phyloP scores from a whole-genome alignment of 2,113 vertebrate species.

The Rhinichthys klamathensis region DNA sequence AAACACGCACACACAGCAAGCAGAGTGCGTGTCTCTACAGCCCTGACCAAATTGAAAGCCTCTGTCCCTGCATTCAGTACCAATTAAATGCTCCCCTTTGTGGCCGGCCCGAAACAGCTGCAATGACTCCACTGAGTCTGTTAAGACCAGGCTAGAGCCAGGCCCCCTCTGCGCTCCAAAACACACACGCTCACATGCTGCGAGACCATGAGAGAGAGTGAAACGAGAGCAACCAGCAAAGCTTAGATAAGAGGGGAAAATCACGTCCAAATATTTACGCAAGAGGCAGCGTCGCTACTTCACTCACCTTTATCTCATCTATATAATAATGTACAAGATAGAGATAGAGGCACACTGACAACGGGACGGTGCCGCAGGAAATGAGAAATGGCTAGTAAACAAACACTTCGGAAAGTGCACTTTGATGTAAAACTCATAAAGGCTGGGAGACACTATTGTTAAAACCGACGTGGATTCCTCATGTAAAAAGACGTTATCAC shows the following conservation, averaged over 20 bases:
- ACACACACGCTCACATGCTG: conserved; percentile 45
- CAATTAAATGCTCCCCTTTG: conserved; percentile 80
- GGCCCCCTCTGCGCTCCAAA: conserved; percentile 53
- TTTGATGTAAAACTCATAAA: conserved; percentile 66
- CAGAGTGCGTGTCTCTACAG: conserved; percentile 58
- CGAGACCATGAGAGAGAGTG: conserved; percentile 14
- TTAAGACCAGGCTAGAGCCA: conserved; percentile 63
- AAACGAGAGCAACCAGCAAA: conserved; percentile 38
- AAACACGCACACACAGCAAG: conserved; percentile 43
- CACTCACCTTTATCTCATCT: conserved; percentile 64
- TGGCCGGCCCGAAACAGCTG: conserved; percentile 75
- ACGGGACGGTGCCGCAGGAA: conserved; percentile 60
- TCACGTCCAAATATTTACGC: conserved; percentile 70
- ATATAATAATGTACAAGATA: conserved; percentile 68
- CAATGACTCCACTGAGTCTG: conserved; percentile 76
- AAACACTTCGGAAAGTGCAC: conserved; percentile 53
- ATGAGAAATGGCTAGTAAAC: conserved; percentile 68
- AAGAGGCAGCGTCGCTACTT: conserved; percentile 61
- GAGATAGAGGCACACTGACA: conserved; percentile 60
- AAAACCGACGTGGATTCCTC: background rate
- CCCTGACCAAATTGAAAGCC: conserved; percentile 77
- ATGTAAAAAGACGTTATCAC: background rate
- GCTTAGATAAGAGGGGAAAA: conserved; percentile 59
- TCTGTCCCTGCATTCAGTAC: conserved; percentile 74
- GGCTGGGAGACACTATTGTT: conserved; percentile 32